Evolutionary conservation across 2,113 vertebrate species (phyloP).

Genomic region (Columba janthina): DNA sequence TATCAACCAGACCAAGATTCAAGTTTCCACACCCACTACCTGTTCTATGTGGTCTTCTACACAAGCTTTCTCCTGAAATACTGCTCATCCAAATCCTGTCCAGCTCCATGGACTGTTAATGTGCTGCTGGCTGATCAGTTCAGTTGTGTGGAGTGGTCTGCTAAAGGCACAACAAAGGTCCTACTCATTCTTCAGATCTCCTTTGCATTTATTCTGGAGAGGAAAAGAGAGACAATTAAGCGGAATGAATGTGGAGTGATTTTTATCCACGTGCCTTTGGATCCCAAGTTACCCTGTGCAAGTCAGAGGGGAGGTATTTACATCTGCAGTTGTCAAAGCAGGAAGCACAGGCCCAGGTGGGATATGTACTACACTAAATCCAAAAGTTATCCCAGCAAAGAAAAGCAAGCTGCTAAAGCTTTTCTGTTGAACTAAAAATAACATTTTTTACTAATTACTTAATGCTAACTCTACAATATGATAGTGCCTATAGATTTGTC

Average conservation of each 20-base stretch:
- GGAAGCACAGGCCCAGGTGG: background rate
- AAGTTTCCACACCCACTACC: background rate
- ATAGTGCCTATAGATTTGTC: background rate
- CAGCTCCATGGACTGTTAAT: background rate
- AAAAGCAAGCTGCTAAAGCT: background rate
- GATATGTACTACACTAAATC: background rate
- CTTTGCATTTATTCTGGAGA: background rate
- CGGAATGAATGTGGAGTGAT: background rate
- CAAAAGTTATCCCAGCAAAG: background rate
- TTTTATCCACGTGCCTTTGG: background rate
- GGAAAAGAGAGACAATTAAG: background rate
- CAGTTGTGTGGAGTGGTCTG: background rate
- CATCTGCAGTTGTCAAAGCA: background rate
- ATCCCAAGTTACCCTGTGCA: background rate
- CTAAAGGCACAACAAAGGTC: background rate
- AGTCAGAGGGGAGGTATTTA: background rate
- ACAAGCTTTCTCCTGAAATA: background rate
- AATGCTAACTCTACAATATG: background rate
- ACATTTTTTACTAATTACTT: background rate
- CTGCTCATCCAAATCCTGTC: background rate
- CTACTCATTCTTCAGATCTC: background rate
- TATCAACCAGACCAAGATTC: background rate
- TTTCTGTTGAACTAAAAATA: background rate
- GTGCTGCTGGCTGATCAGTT: background rate
- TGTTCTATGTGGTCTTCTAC: background rate